Evolutionary conservation across 2,113 vertebrate genomes (phyloP).

Genomic region (Cettia cetti): DNA sequence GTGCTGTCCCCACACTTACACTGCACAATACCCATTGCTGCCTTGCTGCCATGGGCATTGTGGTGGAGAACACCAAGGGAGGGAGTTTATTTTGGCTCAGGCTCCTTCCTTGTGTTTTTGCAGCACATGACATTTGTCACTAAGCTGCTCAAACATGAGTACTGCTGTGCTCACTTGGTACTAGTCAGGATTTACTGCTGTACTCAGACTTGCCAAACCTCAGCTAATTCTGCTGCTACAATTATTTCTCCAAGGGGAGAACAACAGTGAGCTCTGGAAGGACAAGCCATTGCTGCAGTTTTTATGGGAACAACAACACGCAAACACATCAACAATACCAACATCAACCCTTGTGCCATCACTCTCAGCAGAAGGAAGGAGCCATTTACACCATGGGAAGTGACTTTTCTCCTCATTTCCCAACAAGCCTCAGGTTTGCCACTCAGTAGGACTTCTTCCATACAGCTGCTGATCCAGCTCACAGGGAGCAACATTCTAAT

Average conservation of each 20-base stretch:
- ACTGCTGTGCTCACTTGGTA: background rate
- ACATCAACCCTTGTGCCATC: background rate
- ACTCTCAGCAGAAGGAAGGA: background rate
- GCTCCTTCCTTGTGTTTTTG: background rate
- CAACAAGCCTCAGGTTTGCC: background rate
- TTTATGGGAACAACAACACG: background rate
- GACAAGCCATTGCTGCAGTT: background rate
- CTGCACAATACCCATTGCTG: background rate
- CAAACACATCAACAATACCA: background rate
- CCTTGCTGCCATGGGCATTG: background rate
- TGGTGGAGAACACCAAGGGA: background rate
- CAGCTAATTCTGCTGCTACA: background rate
- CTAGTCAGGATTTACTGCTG: background rate
- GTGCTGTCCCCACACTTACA: background rate
- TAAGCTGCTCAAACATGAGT: background rate
- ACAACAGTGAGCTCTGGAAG: background rate
- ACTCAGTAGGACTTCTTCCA: background rate
- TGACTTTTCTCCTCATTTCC: background rate
- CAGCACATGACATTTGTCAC: background rate
- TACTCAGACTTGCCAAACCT: background rate
- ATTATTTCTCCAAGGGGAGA: background rate
- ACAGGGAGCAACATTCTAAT: background rate
- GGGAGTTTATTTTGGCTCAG: background rate
- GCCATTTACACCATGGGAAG: background rate
- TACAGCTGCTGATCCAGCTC: background rate